These are phyloP conservation scores for Pseudolaguvia tuberculata DNA, from an alignment of 2,113 vertebrate genomes.

Conservation along the genomic window DNA sequence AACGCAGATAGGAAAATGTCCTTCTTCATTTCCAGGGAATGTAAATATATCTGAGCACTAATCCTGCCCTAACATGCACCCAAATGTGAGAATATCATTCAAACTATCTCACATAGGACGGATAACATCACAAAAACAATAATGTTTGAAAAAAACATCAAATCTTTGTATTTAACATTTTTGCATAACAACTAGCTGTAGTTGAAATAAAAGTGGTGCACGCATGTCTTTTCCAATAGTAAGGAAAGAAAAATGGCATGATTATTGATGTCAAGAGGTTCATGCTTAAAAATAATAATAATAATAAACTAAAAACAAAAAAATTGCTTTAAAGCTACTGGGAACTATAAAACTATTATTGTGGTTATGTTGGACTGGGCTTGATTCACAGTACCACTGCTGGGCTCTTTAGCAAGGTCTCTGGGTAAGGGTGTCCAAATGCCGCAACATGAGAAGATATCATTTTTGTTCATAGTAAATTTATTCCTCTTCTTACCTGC, in stretches of 20 bases:
- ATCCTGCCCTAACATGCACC: neutral
- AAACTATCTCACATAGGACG: neutral
- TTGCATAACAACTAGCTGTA: neutral
- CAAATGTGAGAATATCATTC: neutral
- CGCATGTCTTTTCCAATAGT: neutral
- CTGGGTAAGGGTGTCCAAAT: no score
- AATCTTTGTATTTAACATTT: neutral
- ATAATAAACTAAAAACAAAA: no score
- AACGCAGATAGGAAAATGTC: constrained; percentile 12
- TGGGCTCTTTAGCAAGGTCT: no score
- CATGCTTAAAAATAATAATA: no score
- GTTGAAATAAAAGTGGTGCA: neutral
- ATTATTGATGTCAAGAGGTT: neutral
- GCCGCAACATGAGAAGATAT: no score
- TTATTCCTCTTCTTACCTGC: no score
- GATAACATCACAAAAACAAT: neutral
- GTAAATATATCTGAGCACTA: constrained; percentile 1
- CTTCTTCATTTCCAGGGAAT: neutral
- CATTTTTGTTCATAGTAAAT: no score
- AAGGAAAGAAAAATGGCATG: neutral
- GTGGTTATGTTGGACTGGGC: no score
- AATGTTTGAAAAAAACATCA: neutral
- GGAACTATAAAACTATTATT: no score
- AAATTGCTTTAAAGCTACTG: no score
- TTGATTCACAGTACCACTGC: no score